Percentiles rank a stretch among this genome's conserved stretches.
Conservation (phyloP, 2,797 vertebrate genomes). For the Varecia variegata region DNA sequence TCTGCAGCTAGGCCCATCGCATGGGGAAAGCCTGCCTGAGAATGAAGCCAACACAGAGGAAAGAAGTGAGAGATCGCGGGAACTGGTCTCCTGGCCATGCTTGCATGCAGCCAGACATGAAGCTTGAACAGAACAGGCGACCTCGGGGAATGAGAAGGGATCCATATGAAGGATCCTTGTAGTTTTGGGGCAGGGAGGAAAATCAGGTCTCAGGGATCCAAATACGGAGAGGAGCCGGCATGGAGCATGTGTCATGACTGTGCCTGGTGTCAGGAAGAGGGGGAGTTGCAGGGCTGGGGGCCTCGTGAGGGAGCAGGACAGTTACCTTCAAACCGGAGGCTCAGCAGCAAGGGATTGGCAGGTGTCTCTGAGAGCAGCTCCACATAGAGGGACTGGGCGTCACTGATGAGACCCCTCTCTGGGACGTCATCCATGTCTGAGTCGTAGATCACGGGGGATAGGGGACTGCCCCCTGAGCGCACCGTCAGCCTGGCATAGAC, state of each 20-base stretch:
- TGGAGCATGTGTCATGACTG: not conserved
- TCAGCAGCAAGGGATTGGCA: conserved; percentile 91
- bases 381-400: conserved; percentile 90
- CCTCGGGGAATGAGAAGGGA: not conserved
- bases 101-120: not conserved
- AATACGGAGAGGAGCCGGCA: not conserved
- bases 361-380: conserved; percentile 93
- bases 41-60: not conserved
- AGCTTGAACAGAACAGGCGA: not conserved
- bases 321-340: conserved; percentile 94
- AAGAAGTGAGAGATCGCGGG: not conserved
- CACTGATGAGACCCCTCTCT: conserved; percentile 92
- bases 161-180: not conserved
- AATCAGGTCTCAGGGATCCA: not conserved
- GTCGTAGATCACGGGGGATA: conserved; percentile 90
- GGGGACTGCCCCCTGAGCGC: conserved; percentile 90
- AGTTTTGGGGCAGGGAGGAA: not conserved
- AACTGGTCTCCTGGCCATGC: not conserved
- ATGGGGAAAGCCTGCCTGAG: not conserved
- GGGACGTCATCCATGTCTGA: conserved; percentile 94
- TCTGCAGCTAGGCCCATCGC: not conserved
- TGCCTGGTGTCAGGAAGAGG: not conserved
- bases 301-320: rapidly evolving
- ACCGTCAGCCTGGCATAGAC: conserved; percentile 88
- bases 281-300: not conserved